phyloP scores from a whole-genome alignment of 2,797 vertebrate species.

The Phylloscopus collybita region DNA sequence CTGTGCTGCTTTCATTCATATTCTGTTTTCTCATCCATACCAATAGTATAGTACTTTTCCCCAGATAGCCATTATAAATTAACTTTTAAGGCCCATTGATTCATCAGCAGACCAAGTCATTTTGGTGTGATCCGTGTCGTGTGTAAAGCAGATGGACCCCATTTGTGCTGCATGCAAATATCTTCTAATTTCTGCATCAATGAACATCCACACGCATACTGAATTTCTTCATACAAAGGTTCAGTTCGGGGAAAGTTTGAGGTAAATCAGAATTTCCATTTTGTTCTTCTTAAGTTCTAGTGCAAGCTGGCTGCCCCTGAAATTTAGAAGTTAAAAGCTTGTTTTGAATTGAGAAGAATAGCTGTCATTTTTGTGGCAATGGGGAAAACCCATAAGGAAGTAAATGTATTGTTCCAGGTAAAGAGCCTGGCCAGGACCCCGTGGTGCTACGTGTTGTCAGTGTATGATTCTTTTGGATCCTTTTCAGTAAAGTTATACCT shows the following conservation, averaged over 20 bases:
- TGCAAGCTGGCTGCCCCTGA: background rate
- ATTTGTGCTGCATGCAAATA: background rate
- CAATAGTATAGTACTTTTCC: background rate
- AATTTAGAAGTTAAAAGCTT: background rate
- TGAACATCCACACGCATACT: background rate
- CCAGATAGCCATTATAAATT: conserved; percentile 3
- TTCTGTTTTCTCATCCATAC: background rate
- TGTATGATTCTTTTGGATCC: background rate
- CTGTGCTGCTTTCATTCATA: background rate
- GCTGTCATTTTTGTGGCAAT: background rate
- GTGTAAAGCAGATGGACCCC: conserved; percentile 2
- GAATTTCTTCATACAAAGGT: background rate
- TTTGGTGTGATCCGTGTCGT: background rate
- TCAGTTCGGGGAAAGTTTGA: background rate
- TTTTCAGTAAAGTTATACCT: background rate
- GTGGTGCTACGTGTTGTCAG: rapidly evolving
- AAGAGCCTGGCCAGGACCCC: background rate
- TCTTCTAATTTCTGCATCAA: background rate
- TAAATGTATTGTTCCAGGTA: background rate
- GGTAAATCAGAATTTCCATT: background rate
- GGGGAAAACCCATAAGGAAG: background rate
- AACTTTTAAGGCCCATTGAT: background rate
- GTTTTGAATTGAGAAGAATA: background rate
- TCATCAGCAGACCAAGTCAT: background rate
- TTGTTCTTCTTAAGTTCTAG: background rate